phyloP scores from a whole-genome alignment of 2,113 vertebrate species.

The Eolophus roseicapilla region DNA sequence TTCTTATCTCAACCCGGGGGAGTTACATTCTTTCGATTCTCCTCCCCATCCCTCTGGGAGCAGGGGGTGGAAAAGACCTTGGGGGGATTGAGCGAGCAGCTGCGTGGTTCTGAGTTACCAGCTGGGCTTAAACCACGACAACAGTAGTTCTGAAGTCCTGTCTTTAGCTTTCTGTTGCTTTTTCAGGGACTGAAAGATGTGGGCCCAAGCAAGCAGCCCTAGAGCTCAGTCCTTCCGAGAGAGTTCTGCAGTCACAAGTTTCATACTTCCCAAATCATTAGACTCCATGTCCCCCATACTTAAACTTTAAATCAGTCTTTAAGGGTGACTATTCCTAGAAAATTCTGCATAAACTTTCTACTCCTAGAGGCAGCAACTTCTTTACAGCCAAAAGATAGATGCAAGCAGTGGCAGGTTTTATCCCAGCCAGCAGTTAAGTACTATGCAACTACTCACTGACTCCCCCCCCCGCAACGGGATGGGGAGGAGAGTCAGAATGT shows the following conservation, averaged over 20 bases:
- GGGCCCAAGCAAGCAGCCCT: not conserved
- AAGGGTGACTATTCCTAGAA: not conserved
- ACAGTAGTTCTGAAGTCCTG: not conserved
- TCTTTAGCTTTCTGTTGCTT: not conserved
- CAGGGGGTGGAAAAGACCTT: no score
- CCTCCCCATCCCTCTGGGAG: no score
- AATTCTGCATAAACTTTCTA: not conserved
- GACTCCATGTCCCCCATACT: rapidly evolving
- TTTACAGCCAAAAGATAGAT: not conserved
- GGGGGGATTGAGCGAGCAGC: no score
- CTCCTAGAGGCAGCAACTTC: not conserved
- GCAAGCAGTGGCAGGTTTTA: not conserved
- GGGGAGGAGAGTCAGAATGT: not conserved
- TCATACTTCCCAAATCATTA: not conserved
- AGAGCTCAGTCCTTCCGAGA: not conserved
- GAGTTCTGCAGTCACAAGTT: not conserved
- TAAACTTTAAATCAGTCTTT: not conserved
- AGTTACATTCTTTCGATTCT: no score
- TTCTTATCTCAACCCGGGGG: no score
- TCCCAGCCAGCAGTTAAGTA: not conserved
- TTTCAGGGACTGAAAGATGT: not conserved
- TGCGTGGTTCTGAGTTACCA: no score
- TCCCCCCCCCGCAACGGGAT: not conserved
- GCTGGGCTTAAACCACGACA: no score
- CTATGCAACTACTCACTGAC: not conserved